phyloP scores from a whole-genome alignment of 2,113 vertebrate species.

The Rana temporaria region DNA sequence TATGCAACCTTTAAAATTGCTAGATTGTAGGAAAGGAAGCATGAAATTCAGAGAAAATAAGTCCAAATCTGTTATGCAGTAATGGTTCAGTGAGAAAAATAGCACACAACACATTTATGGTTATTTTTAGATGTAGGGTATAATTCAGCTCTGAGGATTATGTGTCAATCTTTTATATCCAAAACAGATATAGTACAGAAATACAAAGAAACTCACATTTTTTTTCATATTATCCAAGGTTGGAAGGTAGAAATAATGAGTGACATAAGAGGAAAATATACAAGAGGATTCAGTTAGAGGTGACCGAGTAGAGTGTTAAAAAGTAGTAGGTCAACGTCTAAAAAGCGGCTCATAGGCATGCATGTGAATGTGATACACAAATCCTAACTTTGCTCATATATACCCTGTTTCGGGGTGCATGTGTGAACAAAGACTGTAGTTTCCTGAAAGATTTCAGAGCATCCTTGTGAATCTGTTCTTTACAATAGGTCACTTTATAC shows the following conservation, averaged over 20 bases:
- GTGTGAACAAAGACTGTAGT: too few relatives aligned
- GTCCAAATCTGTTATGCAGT: background rate
- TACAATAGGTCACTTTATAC: too few relatives aligned
- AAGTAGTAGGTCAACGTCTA: too few relatives aligned
- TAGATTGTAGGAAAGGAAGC: slow-evolving; percentile 34
- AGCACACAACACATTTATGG: background rate
- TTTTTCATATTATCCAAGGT: background rate
- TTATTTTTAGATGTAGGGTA: background rate
- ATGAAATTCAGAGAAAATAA: slow-evolving; percentile 36
- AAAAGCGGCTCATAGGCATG: too few relatives aligned
- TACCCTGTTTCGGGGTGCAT: too few relatives aligned
- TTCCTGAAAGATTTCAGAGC: too few relatives aligned
- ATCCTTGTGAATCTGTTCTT: too few relatives aligned
- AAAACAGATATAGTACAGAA: background rate
- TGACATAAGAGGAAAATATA: background rate
- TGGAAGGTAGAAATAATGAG: background rate
- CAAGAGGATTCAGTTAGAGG: background rate
- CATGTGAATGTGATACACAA: too few relatives aligned
- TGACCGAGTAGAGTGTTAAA: background rate
- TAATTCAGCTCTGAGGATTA: background rate
- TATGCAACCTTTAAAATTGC: slow-evolving; percentile 50
- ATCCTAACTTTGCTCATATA: too few relatives aligned
- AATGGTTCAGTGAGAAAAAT: background rate
- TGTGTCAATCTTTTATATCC: background rate
- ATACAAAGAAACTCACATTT: background rate